Conservation (phyloP, 2,888 invertebrate genomes). For the Agrochola litura region DNA sequence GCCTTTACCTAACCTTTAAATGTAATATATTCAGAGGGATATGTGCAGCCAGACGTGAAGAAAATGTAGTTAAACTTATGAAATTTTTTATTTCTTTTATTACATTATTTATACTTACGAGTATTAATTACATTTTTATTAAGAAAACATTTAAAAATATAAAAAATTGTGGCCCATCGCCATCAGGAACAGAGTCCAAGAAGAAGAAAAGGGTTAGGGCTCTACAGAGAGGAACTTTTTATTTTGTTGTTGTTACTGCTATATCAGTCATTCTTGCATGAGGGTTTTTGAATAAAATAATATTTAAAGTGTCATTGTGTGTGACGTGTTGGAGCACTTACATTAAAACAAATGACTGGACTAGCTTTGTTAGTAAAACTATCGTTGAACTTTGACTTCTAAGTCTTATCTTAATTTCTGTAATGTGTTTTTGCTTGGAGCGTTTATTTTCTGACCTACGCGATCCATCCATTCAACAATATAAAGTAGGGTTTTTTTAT, state of each 20-base stretch:
- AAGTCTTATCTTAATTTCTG: background rate
- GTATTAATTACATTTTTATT: too few species aligned
- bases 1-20: background rate
- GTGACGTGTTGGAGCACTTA: too few species aligned
- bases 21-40: slow-evolving; percentile 13
- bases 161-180: too few species aligned
- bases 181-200: too few species aligned
- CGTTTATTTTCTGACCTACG: background rate
- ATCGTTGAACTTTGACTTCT: background rate
- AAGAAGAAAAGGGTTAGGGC: too few species aligned
- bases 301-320: background rate
- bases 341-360: background rate
- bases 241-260: background rate
- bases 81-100: background rate
- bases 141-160: too few species aligned
- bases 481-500: background rate
- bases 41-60: background rate
- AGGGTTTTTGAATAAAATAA: background rate
- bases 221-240: too few species aligned
- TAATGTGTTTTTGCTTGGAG: background rate
- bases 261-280: background rate
- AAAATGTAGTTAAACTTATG: background rate
- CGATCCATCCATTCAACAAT: background rate
- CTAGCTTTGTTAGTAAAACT: background rate
- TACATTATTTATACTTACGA: too few species aligned